Evolutionary conservation across 2,888 invertebrate genomes (phyloP).

Genomic region (Stenotaenia linearis): DNA sequence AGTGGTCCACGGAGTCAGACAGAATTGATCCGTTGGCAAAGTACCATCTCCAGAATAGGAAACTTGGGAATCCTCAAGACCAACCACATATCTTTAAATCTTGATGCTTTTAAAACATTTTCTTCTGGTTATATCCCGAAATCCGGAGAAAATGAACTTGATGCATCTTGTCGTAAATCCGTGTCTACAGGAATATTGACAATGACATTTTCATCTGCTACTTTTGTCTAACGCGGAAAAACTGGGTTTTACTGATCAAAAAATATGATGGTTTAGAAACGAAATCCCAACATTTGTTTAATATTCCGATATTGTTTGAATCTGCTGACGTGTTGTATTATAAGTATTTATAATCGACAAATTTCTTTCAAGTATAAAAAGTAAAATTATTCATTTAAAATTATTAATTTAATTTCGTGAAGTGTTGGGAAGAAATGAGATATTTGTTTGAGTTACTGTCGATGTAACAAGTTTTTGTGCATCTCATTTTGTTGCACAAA

Average conservation of each 20-base stretch:
- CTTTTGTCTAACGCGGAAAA: neutral
- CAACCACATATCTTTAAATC: conserved; percentile 12
- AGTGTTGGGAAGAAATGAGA: neutral
- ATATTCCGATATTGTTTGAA: neutral
- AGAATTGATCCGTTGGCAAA: conserved; percentile 24
- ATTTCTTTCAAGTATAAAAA: no score
- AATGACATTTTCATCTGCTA: neutral
- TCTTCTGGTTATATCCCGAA: neutral
- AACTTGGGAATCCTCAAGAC: conserved; percentile 17
- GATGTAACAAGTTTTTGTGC: neutral
- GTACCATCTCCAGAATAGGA: conserved; percentile 12
- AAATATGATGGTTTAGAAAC: neutral
- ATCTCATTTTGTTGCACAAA: conserved; percentile 1
- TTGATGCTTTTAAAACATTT: neutral
- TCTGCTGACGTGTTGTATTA: neutral
- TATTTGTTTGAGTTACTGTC: neutral
- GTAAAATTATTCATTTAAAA: no score
- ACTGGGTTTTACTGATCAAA: neutral
- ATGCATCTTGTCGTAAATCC: neutral
- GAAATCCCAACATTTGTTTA: neutral
- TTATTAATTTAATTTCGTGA: neutral
- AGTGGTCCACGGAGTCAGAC: conserved; percentile 20
- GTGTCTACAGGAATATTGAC: neutral
- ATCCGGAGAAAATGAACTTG: neutral
- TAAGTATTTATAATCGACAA: neutral